Base-by-base conservation (phyloP, 2,888 invertebrate species). In the Drosophila basisetae region DNA sequence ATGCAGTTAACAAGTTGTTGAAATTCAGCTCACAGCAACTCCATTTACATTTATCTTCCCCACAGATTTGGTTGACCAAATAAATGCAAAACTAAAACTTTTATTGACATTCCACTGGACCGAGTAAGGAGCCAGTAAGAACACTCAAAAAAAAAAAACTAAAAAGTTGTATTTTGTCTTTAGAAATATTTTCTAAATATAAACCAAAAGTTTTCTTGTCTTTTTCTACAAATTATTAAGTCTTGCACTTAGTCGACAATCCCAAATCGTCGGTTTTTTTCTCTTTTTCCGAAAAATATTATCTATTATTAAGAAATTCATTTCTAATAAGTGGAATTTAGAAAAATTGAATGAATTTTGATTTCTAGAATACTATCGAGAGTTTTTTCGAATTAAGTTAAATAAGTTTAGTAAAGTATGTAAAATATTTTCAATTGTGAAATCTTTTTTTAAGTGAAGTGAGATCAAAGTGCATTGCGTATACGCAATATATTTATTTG, bases 11-110 rank as follows among this genome's bases (percentile, higher is more conserved):
- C 80, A 76, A 78, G 60, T 71, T 78, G 61, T 50, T 65, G 65
- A 68, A 73, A 76, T 39, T 73, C 56, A 66, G 76, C 73, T 66
- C 50, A 66, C 63, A 78, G 68, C 73, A 83, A 72, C 76, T 80
- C 69, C 76, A 80, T 80, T 78, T 75, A 69, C 78, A 80, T 83
- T 68, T 75, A 76, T 69, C 9, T 47, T 25, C 35, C 68, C 56
- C 55, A 66, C 47, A 58, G 55, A 52, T 55, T 67, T 70, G 65
- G 25, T 60, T 59, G 58, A 60, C 63, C 62, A 71, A 68, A 72
- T 66, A 81, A 78, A 80, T 53, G 58, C 67, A 76, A 78, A 78
- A 53, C 77, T 68, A 53, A 58, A 82, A 71, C 68, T 69, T 82
- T 74, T 74, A 80, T 81, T 82, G 82, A 71, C 82, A 72, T 63